Base-by-base conservation (phyloP, 2,797 vertebrate genomes). In the Leuciscus waleckii region DNA sequence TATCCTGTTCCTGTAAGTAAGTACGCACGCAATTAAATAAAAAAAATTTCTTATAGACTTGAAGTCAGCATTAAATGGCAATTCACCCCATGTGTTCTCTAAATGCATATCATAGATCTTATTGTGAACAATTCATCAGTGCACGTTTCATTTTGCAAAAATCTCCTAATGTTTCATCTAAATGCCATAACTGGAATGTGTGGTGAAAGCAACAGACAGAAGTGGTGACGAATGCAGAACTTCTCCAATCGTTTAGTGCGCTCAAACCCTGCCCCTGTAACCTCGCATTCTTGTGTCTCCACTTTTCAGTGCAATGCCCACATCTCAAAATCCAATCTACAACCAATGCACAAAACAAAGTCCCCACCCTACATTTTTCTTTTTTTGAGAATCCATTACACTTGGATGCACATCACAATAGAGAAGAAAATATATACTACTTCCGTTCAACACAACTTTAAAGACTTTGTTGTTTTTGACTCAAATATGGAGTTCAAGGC, bases 261-360 rank as follows among this genome's bases (percentile, higher is more conserved):
- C 11, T 46, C 16, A 43, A 17, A n/a, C 7, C 7, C 7, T 11
- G 13, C 3, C 13, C 41, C 39, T 16, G 46, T 16, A n/a, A 46
- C 7, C 41, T 29, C 41, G 29, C 11, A 16, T 41, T 19, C 61
- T 65, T 65, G 26, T 65, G 26, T 17, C 61, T 8, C 61, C 6
- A 63, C 61, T 63, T 16, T n/a, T 63, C 26, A 63, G 61, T 32
- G 13, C 61, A 32, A 32, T 29, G 1, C 26, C 61, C 4, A 58
- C 56, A 61, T 61, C 56, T 61, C 56, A 63, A 63, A 71, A 71
- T 43, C 69, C 11, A 70, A n/a, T 26, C 67, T n/a, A n/a, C 35
- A 70, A 70, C 21, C 10, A 70, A n/a, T 73, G 4, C 26, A 49
- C 43, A 73, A 4, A 49, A 29, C 43, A 3, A 46, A 5, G n/a